phyloP scores from a whole-genome alignment of 2,113 vertebrate species.

The Thalassarche chlororhynchos region DNA sequence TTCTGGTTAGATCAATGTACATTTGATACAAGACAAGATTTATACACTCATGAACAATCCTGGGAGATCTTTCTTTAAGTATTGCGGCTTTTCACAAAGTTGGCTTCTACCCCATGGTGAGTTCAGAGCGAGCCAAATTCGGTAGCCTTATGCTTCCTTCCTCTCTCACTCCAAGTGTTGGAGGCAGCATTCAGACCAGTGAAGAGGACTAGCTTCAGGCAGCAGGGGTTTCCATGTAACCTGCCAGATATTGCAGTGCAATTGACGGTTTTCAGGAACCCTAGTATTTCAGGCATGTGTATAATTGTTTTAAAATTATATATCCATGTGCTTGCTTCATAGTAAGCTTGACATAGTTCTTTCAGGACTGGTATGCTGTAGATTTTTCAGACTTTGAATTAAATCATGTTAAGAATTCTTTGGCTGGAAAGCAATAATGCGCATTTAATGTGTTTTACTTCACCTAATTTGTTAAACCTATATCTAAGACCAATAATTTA shows the following conservation, averaged over 20 bases:
- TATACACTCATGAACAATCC: background rate
- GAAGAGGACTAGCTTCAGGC: background rate
- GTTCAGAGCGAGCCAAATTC: background rate
- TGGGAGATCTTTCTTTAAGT: background rate
- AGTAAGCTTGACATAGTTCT: background rate
- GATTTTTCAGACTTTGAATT: background rate
- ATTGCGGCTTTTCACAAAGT: background rate
- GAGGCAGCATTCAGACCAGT: background rate
- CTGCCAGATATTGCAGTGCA: background rate
- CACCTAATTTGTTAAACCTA: background rate
- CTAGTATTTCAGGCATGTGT: background rate
- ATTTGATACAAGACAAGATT: background rate
- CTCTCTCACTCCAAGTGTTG: background rate
- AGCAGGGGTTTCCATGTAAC: background rate
- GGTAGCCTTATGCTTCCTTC: background rate
- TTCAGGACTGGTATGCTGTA: background rate
- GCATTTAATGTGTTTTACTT: background rate
- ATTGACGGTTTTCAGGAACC: background rate
- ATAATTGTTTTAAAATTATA: background rate
- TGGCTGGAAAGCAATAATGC: background rate
- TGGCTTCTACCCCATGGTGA: background rate
- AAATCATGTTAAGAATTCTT: background rate
- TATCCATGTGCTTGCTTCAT: background rate
- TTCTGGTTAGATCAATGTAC: background rate
- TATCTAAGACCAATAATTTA: slow-evolving; percentile 27